Percentiles rank a stretch among this genome's conserved stretches.
Conservation (phyloP, 2,113 vertebrate genomes). For the Burhinus bistriatus region DNA sequence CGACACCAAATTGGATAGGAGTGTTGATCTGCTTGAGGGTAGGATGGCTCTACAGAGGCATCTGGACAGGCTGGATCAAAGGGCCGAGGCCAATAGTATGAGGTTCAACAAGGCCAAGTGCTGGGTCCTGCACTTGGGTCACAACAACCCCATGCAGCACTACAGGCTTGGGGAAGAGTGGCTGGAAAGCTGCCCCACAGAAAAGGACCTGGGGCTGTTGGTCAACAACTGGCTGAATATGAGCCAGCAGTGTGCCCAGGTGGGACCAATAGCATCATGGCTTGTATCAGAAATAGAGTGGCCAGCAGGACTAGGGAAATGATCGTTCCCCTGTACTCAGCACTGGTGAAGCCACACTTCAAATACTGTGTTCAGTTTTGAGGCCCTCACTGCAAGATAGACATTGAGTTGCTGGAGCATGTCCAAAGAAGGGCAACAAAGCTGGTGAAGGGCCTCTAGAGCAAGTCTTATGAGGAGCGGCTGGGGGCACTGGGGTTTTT, state of each 20-base stretch:
- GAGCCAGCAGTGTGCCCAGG: not conserved
- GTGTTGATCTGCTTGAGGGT: not conserved
- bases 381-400: not conserved
- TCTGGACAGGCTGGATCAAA: not conserved
- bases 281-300: not conserved
- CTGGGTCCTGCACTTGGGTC: not conserved
- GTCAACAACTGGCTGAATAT: not conserved
- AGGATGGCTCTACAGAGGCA: not conserved
- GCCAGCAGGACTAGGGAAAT: not conserved
- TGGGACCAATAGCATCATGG: not conserved
- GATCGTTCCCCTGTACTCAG: not conserved
- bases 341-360: not conserved
- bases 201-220: not conserved
- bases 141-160: not conserved
- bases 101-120: not conserved
- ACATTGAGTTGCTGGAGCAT: too few relatives aligned
- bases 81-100: not conserved
- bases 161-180: not conserved
- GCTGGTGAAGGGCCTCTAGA: not conserved
- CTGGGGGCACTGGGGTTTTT: not conserved
- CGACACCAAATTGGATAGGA: not conserved
- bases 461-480: not conserved
- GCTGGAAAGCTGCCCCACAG: not conserved
- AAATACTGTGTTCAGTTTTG: not conserved
- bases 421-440: not conserved